These are phyloP conservation scores for Sterna hirundo DNA, from an alignment of 2,113 vertebrate genomes.

Conservation along the genomic window DNA sequence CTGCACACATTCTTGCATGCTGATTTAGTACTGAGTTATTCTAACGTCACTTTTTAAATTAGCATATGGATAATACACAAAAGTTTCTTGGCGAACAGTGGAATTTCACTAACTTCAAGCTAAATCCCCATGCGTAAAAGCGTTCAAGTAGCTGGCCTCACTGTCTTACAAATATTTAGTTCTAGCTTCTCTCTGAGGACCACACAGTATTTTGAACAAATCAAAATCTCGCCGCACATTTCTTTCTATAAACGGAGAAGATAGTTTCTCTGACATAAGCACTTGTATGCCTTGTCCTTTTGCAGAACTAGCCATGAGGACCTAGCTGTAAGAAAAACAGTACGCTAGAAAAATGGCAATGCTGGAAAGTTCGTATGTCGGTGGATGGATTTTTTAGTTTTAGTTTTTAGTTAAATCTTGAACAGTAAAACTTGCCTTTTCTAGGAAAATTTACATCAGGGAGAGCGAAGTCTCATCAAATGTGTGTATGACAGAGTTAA, in stretches of 20 bases:
- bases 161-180: neutral
- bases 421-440: neutral
- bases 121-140: neutral
- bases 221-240: neutral
- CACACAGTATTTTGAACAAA: neutral
- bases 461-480: neutral
- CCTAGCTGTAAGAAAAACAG: neutral
- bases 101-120: neutral
- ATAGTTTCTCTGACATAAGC: neutral
- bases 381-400: neutral
- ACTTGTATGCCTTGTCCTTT: neutral
- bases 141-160: neutral
- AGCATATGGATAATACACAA: neutral
- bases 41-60: neutral
- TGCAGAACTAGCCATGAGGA: neutral
- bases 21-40: neutral
- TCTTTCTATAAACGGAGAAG: neutral
- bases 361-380: neutral
- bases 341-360: neutral
- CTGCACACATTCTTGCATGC: neutral
- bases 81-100: neutral
- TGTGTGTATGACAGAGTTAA: neutral
- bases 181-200: neutral
- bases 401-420: neutral
- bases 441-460: neutral